Evolutionary conservation across 2,888 invertebrate species (phyloP), one percentile per base, ranked within the genome.

Genomic region (Crocallis elinguaria): DNA sequence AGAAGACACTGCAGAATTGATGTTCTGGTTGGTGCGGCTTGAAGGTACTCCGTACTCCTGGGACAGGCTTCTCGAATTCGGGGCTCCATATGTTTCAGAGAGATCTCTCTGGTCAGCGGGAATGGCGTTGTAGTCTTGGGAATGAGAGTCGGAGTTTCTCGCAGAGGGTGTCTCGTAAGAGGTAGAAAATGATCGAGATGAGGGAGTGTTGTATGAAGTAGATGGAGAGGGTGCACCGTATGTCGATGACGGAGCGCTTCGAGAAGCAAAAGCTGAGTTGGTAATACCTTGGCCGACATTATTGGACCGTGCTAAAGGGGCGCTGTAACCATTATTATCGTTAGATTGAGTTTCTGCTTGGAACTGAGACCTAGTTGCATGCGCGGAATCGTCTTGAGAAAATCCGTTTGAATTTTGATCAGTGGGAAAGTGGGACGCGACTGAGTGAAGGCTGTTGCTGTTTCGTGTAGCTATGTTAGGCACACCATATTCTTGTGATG

Each of bases 11-110:
- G 69, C 66, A n/a, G 77, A 77, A 41, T 68, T 64, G 11, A 80
- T 79, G 52, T 90, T 92, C 39, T 87, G 81, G 11, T 67, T 69
- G 23, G 67, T 57, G 11, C 52, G 46, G 67, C 53, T 48, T 67
- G 65, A 39, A 53, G 93, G 92, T n/a, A 83, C 87, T 21, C 92
- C 92, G 58, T 93, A 92, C 46, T 86, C 87, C 48, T 86, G 82
- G 39, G 92, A 87, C 3, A 73, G 14, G 51, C 58, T 36, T 19
- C 45, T 49, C 1, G 56, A 33, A 29, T 38, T 56, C 8, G 92
- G 91, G 9, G 85, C 86, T 12, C 90, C 90, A 53, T 92, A 92
- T 44, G 82, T 82, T 46, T 82, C 79, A 32, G 89, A 87, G 0
- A 67, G 37, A 25, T 66, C 57, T 29, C 70, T 67, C 1, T 67